phyloP scores from a whole-genome alignment of 2,888 invertebrate genomes.

The Oligia latruncula region DNA sequence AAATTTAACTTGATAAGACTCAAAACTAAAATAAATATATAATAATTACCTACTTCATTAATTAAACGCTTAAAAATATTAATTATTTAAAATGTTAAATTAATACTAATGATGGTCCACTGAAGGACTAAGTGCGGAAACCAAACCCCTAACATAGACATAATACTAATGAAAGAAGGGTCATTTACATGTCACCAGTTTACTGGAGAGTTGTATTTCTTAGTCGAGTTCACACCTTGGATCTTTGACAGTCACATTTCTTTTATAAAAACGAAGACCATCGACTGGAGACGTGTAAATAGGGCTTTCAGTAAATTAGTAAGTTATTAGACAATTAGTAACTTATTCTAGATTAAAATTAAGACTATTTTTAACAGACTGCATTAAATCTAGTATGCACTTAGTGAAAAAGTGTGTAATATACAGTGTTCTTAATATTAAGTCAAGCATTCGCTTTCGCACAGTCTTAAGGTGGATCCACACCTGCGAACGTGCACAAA shows the following conservation, averaged over 20 bases:
- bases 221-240: not conserved
- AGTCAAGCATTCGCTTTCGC: not conserved
- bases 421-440: not conserved
- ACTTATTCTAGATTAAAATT: not conserved
- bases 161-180: no score
- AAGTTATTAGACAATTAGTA: conserved; percentile 10
- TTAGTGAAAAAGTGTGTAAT: not conserved
- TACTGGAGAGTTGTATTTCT: not conserved
- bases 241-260: not conserved
- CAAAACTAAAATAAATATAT: not conserved
- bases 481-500: not conserved
- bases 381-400: not conserved
- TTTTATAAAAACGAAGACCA: no score
- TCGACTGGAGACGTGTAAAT: not conserved
- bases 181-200: conserved; percentile 10
- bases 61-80: not conserved
- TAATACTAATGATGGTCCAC: not conserved
- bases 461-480: not conserved
- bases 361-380: not conserved
- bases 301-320: not conserved
- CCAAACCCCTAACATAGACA: no score
- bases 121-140: no score
- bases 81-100: not conserved
- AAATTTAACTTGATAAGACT: not conserved
- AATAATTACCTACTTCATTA: not conserved